These are phyloP conservation scores for Mohoua ochrocephala DNA, from an alignment of 2,113 vertebrate genomes.

Conservation along the genomic window DNA sequence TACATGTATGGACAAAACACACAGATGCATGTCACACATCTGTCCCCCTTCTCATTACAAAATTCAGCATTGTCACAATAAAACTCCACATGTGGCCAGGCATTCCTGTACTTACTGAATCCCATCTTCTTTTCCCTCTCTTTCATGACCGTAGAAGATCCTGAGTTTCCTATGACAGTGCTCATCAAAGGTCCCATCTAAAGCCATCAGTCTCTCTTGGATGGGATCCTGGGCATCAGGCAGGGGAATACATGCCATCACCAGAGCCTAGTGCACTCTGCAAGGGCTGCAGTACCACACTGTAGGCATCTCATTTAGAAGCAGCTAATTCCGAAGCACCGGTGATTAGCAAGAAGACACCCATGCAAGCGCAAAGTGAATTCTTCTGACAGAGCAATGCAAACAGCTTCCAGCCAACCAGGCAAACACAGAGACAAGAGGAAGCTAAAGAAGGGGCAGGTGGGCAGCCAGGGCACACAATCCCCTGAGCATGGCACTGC, in stretches of 20 bases:
- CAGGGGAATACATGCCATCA: background rate
- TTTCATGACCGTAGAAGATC: background rate
- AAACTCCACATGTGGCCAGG: background rate
- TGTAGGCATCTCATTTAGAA: background rate
- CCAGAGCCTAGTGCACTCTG: too few relatives aligned
- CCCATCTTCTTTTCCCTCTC: background rate
- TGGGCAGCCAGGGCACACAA: background rate
- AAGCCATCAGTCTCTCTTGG: background rate
- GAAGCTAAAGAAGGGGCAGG: background rate
- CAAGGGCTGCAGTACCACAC: too few relatives aligned
- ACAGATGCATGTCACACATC: background rate
- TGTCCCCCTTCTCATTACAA: background rate
- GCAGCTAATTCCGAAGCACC: background rate
- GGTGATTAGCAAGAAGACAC: background rate
- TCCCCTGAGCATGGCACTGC: background rate
- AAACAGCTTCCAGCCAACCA: background rate
- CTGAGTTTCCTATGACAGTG: background rate
- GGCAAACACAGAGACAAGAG: background rate
- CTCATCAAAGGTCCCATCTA: background rate
- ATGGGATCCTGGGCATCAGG: background rate
- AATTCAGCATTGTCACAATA: background rate
- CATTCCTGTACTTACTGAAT: background rate
- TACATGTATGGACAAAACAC: background rate
- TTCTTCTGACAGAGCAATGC: background rate
- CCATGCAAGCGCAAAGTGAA: background rate